phyloP scores from a whole-genome alignment of 2,113 vertebrate genomes.

The Leucopsar rothschildi region DNA sequence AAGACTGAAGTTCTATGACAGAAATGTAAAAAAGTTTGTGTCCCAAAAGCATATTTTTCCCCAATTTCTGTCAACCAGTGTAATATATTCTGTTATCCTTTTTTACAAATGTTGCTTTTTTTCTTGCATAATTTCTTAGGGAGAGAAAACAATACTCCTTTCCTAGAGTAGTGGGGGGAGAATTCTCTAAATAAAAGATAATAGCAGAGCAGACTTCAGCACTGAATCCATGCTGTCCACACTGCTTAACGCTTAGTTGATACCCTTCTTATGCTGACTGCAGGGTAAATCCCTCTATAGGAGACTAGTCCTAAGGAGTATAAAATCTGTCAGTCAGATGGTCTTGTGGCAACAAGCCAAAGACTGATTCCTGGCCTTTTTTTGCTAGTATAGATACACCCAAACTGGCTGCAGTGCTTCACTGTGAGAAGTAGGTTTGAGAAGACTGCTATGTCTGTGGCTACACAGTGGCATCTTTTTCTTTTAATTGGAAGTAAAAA shows the following conservation, averaged over 20 bases:
- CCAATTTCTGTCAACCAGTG: background rate
- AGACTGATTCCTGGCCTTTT: background rate
- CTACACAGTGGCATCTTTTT: background rate
- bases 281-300: background rate
- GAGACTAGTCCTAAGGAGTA: background rate
- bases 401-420: background rate
- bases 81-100: background rate
- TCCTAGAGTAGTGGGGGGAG: background rate
- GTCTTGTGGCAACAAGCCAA: background rate
- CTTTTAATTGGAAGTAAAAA: background rate
- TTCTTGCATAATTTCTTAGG: background rate
- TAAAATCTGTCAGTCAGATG: background rate
- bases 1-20: background rate
- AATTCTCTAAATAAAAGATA: background rate
- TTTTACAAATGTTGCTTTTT: background rate
- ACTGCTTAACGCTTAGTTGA: background rate
- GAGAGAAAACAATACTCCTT: background rate
- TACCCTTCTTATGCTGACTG: background rate
- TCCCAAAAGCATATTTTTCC: background rate
- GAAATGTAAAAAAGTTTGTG: background rate
- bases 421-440: background rate
- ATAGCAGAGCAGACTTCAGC: background rate
- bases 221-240: background rate
- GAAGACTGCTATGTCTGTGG: background rate
- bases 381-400: background rate